Evolutionary conservation across 2,113 vertebrate species (phyloP), one percentile per base, ranked within the genome.

Genomic region (Elgaria multicarinata): DNA sequence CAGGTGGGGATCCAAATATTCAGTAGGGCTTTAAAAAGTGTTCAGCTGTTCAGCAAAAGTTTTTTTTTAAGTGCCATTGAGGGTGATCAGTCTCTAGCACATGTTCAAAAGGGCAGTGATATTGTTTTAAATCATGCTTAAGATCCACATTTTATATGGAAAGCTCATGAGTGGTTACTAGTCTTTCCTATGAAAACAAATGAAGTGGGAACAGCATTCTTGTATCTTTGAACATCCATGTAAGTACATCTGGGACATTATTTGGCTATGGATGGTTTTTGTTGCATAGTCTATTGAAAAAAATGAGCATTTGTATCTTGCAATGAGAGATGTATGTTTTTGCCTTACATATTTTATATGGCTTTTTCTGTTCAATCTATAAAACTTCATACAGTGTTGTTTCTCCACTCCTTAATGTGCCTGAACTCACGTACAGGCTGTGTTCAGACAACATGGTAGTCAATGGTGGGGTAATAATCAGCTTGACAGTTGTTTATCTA

Each of bases 1-100:
- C 66, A 87, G 64, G n/a, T 71, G 39, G 72, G 58, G 55, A 77
- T 77, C n/a, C 16, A 39, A 80, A 78, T 66, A 46, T 87, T 80
- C 64, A 69, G 26, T 3, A 71, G 50, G 14, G 14, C 36, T 80
- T 76, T 64, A 12, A 71, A 80, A 72, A 64, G 44, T 55, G 33
- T 71, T 58, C 66, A 88, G 50, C 67, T 81, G 83, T 72, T 81
- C 66, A 71, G 26, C 26, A 88, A 13, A 71, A 33, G 64, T 55
- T 50, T 87, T 78, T 77, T 78, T 14, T 6, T 28, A 87, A 78
- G 44, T 87, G 50, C 66, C 36, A 42, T 26, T 55, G 26, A 69
- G 4, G 53, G 3, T 77, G 50, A 81, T 39, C 50, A 55, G 14
- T 55, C 36, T 36, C 9, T 24, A 72, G 33, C 75, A 69, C 36